phyloP scores from a whole-genome alignment of 2,113 vertebrate species.

The Anguilla japonica region DNA sequence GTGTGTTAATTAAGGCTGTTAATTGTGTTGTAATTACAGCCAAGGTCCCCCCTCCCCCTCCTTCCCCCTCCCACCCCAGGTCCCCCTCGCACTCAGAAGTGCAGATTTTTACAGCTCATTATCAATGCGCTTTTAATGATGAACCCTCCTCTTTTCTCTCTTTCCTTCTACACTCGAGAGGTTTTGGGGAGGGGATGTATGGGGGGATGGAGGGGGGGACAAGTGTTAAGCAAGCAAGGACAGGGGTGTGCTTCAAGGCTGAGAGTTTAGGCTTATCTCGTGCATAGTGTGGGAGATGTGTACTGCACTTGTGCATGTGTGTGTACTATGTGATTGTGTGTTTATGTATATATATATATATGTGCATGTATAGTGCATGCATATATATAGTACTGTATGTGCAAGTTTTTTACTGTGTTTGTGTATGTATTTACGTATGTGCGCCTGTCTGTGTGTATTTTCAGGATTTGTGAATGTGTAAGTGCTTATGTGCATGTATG shows the following conservation, averaged over 20 bases:
- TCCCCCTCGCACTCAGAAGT: slow-evolving; percentile 11
- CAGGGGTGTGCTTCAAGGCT: background rate
- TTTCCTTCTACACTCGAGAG: background rate
- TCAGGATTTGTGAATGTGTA: too few species aligned
- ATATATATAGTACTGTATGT: too few species aligned
- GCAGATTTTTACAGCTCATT: slow-evolving; percentile 47
- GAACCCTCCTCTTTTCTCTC: slow-evolving; percentile 20
- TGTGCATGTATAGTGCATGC: too few species aligned
- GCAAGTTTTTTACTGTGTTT: too few species aligned
- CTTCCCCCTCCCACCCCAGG: background rate
- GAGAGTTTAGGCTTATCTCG: background rate
- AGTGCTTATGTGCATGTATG: background rate
- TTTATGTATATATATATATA: too few species aligned
- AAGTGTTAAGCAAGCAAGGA: background rate
- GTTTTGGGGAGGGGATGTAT: background rate
- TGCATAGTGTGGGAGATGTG: background rate
- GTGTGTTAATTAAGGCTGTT: slow-evolving; percentile 51
- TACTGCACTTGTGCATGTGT: background rate
- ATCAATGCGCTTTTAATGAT: slow-evolving; percentile 45
- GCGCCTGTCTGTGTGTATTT: background rate
- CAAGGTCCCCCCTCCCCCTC: slow-evolving; percentile 20
- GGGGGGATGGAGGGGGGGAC: background rate
- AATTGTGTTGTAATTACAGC: slow-evolving; percentile 55
- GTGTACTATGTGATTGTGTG: too few species aligned
- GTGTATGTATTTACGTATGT: background rate